A percentile compares a stretch with the other conserved stretches of the same genome.
These are phyloP conservation scores for Ceratina australensis DNA, from an alignment of 1,140 invertebrate species.

Conservation along the genomic window DNA sequence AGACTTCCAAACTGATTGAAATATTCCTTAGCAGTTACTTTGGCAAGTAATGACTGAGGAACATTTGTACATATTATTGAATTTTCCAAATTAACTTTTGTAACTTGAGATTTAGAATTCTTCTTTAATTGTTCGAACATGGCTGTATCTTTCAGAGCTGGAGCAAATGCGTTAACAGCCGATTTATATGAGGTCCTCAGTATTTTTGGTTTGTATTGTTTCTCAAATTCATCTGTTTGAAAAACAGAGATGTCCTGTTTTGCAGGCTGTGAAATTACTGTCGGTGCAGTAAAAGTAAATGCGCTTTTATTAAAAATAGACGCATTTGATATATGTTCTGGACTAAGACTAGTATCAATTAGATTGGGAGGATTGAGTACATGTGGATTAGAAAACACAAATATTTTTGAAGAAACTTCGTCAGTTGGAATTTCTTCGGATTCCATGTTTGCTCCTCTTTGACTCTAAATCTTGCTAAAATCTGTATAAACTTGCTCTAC, in stretches of 20 bases:
- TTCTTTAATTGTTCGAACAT: constrained; percentile 62
- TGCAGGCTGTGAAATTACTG: constrained; percentile 54
- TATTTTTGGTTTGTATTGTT: constrained; percentile 55
- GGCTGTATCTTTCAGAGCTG: constrained; percentile 56
- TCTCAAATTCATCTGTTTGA: constrained; percentile 23
- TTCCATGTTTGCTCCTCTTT: neutral
- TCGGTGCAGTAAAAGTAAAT: constrained; percentile 58
- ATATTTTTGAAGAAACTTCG: constrained; percentile 30
- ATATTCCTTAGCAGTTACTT: constrained; percentile 82
- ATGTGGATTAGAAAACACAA: constrained; percentile 68
- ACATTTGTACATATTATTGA: constrained; percentile 81
- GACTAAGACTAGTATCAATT: constrained; percentile 35
- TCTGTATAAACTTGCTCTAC: too few relatives aligned
- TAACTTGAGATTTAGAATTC: constrained; percentile 55
- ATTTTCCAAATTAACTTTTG: constrained; percentile 57
- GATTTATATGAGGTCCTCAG: constrained; percentile 51
- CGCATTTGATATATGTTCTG: constrained; percentile 48
- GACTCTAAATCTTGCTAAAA: too few relatives aligned
- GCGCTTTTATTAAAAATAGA: constrained; percentile 15
- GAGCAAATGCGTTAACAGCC: constrained; percentile 53
- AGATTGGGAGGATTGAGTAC: constrained; percentile 52
- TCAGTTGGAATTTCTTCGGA: constrained; percentile 2
- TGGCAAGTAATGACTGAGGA: constrained; percentile 82
- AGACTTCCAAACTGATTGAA: constrained; percentile 84
- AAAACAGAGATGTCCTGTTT: neutral